These are phyloP conservation scores for Troilus luridus DNA, from an alignment of 2,888 invertebrate genomes.

Conservation along the genomic window DNA sequence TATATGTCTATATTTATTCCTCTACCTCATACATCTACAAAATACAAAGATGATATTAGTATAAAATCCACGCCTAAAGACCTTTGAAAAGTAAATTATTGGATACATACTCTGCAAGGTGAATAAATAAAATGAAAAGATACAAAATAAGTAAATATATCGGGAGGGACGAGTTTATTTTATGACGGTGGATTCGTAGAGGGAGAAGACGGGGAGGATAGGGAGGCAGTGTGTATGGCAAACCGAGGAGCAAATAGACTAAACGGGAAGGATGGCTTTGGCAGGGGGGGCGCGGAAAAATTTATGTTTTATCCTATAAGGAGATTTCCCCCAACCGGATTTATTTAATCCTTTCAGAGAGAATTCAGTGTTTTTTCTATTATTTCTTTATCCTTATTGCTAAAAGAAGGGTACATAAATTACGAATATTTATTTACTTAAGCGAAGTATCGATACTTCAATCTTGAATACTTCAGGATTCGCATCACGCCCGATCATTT, in stretches of 20 bases:
- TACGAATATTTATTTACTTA: background rate
- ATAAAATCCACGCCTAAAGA: background rate
- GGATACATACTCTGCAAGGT: background rate
- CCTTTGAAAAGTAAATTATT: background rate
- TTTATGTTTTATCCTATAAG: slow-evolving; percentile 39
- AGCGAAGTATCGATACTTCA: background rate
- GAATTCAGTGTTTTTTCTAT: background rate
- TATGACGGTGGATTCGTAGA: background rate
- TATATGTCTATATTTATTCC: background rate
- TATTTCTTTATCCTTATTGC: background rate
- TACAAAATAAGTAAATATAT: slow-evolving; percentile 18
- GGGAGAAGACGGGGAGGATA: background rate
- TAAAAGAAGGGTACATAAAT: background rate
- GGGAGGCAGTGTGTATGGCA: background rate
- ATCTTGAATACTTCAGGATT: no score
- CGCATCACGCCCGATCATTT: no score
- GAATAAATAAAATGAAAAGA: background rate
- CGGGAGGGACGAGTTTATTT: slow-evolving; percentile 10
- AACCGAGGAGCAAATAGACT: slow-evolving; percentile 32
- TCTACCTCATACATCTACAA: background rate
- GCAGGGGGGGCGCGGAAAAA: background rate
- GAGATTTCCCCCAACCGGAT: slow-evolving; percentile 18
- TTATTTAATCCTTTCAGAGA: slow-evolving; percentile 25
- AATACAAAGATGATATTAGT: background rate
- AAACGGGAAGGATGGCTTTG: slow-evolving; percentile 24